These are phyloP conservation scores for Cairina moschata DNA, from an alignment of 2,113 vertebrate genomes.

Conservation along the genomic window DNA sequence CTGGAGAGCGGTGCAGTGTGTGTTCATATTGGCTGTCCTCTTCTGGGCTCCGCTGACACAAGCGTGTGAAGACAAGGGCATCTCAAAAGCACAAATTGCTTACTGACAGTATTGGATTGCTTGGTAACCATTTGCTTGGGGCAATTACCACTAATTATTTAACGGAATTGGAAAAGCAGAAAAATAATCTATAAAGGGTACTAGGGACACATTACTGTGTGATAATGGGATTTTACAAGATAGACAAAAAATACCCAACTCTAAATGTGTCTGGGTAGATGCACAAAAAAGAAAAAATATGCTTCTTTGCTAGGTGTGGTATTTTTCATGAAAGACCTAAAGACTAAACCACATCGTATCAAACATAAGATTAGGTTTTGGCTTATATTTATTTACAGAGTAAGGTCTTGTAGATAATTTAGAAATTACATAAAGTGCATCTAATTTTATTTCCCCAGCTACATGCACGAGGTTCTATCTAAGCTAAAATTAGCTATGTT, in stretches of 20 bases:
- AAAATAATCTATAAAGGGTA: slow-evolving; percentile 42
- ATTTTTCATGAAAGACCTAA: not conserved
- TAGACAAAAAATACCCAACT: not conserved
- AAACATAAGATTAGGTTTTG: not conserved
- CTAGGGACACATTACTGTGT: not conserved
- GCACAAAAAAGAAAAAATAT: not conserved
- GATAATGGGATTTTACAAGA: slow-evolving; percentile 36
- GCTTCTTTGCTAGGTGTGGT: not conserved
- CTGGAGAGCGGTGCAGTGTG: accelerated
- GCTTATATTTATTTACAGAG: slow-evolving; percentile 15
- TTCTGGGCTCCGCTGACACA: not conserved
- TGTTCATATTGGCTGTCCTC: not conserved
- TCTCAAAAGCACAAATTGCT: not conserved
- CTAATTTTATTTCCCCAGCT: slow-evolving; percentile 42
- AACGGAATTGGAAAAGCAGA: slow-evolving; percentile 32
- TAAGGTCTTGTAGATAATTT: not conserved
- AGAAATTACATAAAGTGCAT: slow-evolving; percentile 34
- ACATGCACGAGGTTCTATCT: not conserved
- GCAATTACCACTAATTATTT: slow-evolving; percentile 66
- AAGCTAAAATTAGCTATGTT: slow-evolving; percentile 27
- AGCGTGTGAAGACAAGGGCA: not conserved
- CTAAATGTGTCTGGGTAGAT: not conserved
- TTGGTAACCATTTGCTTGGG: slow-evolving; percentile 44
- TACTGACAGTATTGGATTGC: slow-evolving; percentile 1
- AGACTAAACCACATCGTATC: not conserved